phyloP scores from a whole-genome alignment of 2,888 invertebrate species.

The Brachyptera putata region DNA sequence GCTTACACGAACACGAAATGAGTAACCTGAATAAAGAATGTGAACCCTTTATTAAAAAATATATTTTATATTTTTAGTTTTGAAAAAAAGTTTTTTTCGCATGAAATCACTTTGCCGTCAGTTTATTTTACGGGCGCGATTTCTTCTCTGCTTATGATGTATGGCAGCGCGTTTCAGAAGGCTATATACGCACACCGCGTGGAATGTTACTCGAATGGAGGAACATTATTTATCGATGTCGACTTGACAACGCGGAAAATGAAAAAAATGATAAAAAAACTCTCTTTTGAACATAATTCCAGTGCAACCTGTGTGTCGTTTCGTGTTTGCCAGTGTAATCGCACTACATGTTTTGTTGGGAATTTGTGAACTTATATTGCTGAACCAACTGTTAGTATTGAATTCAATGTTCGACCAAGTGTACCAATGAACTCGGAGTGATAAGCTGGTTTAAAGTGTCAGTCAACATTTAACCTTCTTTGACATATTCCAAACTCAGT shows the following conservation, averaged over 20 bases:
- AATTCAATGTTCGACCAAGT: too few relatives aligned
- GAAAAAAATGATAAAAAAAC: background rate
- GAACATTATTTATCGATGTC: conserved; percentile 22
- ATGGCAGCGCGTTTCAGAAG: background rate
- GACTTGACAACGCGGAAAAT: conserved; percentile 6
- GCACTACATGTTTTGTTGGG: too few relatives aligned
- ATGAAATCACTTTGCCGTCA: conserved; percentile 21
- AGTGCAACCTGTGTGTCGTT: too few relatives aligned
- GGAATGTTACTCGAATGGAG: conserved; percentile 15
- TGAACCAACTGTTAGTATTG: too few relatives aligned
- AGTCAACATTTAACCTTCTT: too few relatives aligned
- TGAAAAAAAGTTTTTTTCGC: background rate
- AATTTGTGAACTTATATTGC: too few relatives aligned
- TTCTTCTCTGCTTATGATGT: conserved; percentile 1
- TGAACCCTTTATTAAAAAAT: conserved; percentile 21
- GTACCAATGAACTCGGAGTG: too few relatives aligned
- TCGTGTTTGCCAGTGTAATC: too few relatives aligned
- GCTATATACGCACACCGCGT: background rate
- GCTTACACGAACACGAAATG: background rate
- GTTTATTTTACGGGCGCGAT: background rate
- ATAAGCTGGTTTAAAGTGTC: too few relatives aligned
- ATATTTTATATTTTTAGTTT: conserved; percentile 27
- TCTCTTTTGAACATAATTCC: too few relatives aligned
- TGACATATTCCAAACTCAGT: too few relatives aligned
- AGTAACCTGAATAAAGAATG: conserved; percentile 1